Percentiles rank a stretch among this genome's conserved stretches.
phyloP scores from a whole-genome alignment of 2,888 invertebrate genomes.

The Apamea anceps region DNA sequence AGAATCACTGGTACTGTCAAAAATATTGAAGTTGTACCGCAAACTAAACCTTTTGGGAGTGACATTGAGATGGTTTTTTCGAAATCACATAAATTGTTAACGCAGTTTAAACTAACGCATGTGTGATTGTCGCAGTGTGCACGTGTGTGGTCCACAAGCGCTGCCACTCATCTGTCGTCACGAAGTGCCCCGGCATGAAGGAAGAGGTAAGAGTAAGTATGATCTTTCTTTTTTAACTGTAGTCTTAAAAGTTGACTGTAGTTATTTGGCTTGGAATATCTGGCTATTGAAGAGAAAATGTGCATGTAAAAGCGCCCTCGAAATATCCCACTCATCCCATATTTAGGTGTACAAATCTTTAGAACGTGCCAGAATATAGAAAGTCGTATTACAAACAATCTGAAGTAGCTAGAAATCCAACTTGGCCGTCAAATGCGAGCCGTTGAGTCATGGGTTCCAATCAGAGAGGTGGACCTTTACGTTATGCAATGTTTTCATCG shows the following conservation, averaged over 20 bases:
- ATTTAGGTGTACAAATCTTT: not conserved
- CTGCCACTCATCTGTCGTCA: constrained; percentile 99
- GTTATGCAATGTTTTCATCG: not conserved
- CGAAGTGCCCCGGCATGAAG: constrained; percentile 99
- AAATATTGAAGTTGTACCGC: not conserved
- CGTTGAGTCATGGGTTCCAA: no score
- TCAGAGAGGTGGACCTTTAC: not conserved
- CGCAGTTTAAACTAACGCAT: not conserved
- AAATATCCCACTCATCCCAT: not conserved
- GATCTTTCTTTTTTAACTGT: not conserved
- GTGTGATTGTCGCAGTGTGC: constrained; percentile 93
- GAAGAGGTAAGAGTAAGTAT: constrained; percentile 92
- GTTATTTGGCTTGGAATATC: not conserved
- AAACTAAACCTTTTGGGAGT: not conserved
- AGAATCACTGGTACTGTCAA: not conserved
- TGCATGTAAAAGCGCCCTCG: not conserved
- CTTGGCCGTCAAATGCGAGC: not conserved
- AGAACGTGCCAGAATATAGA: not conserved
- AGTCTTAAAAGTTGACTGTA: not conserved
- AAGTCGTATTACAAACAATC: not conserved
- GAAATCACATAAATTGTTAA: not conserved
- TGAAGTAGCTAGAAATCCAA: not conserved
- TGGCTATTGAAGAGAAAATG: not conserved
- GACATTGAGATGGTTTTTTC: not conserved
- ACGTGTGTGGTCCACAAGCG: constrained; percentile 99